Conservation (phyloP, 2,113 vertebrate species). For the Gymnocephalus cernua region DNA sequence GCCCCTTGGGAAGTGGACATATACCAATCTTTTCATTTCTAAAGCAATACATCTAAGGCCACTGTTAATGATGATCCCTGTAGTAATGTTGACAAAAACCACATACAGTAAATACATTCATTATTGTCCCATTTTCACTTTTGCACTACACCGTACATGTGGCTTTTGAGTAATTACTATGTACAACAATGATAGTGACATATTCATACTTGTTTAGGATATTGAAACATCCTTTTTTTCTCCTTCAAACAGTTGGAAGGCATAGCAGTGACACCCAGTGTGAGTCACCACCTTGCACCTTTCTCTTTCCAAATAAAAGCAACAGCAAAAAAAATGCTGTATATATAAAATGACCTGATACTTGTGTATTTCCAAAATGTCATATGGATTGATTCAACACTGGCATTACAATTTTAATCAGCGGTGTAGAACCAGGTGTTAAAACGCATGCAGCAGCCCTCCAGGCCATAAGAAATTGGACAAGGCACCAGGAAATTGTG, state of each 20-base stretch:
- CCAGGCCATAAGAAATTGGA: conserved; percentile 88
- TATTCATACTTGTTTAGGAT: conserved; percentile 63
- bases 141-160: conserved; percentile 2
- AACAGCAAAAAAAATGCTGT: conserved; percentile 68
- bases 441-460: conserved; percentile 83
- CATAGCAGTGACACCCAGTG: conserved; percentile 62
- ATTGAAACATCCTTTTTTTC: conserved; percentile 60
- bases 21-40: not conserved
- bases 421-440: conserved; percentile 88
- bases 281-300: conserved; percentile 71
- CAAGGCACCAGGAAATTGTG: conserved; percentile 89
- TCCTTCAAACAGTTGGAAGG: conserved; percentile 81
- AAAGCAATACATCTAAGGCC: not conserved
- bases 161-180: conserved; percentile 35
- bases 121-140: conserved; percentile 9
- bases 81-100: not conserved
- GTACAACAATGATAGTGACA: conserved; percentile 34
- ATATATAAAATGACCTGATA: conserved; percentile 80
- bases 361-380: conserved; percentile 88
- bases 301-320: conserved; percentile 74
- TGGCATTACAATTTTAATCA: conserved; percentile 89
- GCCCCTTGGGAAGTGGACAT: not conserved
- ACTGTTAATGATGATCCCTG: not conserved
- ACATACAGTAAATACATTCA: not conserved
- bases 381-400: conserved; percentile 88